A percentile compares a stretch with the other conserved stretches of the same genome.
These are phyloP conservation scores for Eristalis pertinax DNA, from an alignment of 2,888 invertebrate genomes.

Conservation along the genomic window DNA sequence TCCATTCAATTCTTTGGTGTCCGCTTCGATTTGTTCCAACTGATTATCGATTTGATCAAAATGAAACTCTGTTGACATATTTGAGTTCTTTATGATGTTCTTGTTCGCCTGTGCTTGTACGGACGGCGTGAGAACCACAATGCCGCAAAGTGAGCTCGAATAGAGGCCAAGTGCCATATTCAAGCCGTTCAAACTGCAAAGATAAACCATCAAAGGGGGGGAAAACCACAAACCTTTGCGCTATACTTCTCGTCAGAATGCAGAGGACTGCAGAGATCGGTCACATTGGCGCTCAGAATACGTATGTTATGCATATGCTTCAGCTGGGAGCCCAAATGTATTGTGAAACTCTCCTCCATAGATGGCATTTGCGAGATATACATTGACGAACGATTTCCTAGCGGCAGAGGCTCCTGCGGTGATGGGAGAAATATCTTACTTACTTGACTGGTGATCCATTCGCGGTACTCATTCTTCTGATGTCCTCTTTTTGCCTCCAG, in stretches of 20 bases:
- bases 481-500: conserved; percentile 91
- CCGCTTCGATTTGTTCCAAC: conserved; percentile 86
- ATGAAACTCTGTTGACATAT: conserved; percentile 94
- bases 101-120: conserved; percentile 80
- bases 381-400: conserved; percentile 81
- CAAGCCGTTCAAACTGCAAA: conserved; percentile 82
- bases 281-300: conserved; percentile 91
- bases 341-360: conserved; percentile 97
- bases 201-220: neutral
- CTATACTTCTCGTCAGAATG: conserved; percentile 81
- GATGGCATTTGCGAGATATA: conserved; percentile 81
- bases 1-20: conserved; percentile 81
- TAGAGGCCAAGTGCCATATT: conserved; percentile 97
- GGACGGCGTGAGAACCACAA: conserved; percentile 88
- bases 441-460: conserved; percentile 88
- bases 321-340: conserved; percentile 97
- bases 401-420: conserved; percentile 77
- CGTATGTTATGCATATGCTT: conserved; percentile 99
- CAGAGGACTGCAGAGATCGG: conserved; percentile 88
- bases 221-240: neutral
- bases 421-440: conserved; percentile 79
- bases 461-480: conserved; percentile 92
- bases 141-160: conserved; percentile 93
- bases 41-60: conserved; percentile 92
- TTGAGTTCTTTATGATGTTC: conserved; percentile 80